phyloP scores from a whole-genome alignment of 37 sponge, comb jelly and placozoan genomes.

The Diacarnus erythraeanus region DNA sequence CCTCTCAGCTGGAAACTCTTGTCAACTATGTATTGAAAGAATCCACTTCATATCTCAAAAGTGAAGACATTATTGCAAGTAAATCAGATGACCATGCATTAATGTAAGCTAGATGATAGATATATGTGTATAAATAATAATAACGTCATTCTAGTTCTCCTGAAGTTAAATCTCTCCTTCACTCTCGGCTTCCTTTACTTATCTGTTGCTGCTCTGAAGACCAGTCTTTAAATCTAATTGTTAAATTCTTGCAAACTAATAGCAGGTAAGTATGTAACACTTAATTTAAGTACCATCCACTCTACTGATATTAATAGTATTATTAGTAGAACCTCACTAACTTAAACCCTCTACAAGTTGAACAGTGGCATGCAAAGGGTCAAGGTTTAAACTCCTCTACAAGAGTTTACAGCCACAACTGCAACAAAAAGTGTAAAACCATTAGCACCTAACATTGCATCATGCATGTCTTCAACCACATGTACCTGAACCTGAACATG shows the following conservation, averaged over 20 bases:
- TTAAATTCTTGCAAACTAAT: conserved; percentile 37
- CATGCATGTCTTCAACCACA: no score
- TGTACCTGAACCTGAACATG: no score
- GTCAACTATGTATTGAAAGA: conserved; percentile 50
- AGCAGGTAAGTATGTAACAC: conserved; percentile 33
- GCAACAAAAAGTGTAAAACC: no score
- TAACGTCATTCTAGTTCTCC: conserved; percentile 15
- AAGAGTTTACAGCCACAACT: no score
- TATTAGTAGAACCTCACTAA: no score
- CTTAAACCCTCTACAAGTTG: no score
- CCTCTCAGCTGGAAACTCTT: conserved; percentile 40
- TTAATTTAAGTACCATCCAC: no score
- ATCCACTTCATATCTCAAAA: conserved; percentile 5
- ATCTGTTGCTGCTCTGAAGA: conserved; percentile 46
- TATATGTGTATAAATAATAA: no score
- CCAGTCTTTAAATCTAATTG: conserved; percentile 8
- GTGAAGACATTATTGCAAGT: background rate
- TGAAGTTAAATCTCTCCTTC: conserved; percentile 21
- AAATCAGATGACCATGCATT: background rate
- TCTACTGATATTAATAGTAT: no score
- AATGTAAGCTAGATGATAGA: conserved; percentile 1
- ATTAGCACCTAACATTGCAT: no score
- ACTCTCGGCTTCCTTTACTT: conserved; percentile 40
- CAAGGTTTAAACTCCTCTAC: no score
- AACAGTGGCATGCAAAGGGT: no score